These are phyloP conservation scores for Hypselothyrea guttata DNA, from an alignment of 2,888 invertebrate species.

Conservation along the genomic window DNA sequence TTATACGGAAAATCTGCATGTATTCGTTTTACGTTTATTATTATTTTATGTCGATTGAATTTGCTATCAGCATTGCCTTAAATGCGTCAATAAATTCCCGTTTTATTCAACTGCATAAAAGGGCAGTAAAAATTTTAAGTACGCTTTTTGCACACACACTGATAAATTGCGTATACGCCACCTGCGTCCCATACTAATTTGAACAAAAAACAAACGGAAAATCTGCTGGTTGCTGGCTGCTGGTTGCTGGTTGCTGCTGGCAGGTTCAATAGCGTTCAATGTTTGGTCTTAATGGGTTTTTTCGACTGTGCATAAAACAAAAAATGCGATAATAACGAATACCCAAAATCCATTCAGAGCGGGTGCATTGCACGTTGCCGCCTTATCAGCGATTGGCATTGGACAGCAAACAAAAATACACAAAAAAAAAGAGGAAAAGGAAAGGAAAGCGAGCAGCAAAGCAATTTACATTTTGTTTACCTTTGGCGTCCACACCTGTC, in stretches of 20 bases:
- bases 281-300: constrained; percentile 41
- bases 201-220: constrained; percentile 5
- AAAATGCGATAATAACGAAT: neutral
- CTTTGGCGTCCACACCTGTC: constrained; percentile 25
- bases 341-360: constrained; percentile 24
- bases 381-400: constrained; percentile 56
- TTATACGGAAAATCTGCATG: too few species aligned
- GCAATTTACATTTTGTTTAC: constrained; percentile 68
- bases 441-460: constrained; percentile 42
- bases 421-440: constrained; percentile 2
- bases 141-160: constrained; percentile 1
- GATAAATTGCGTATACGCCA: constrained; percentile 36
- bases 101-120: constrained; percentile 26
- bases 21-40: neutral
- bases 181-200: constrained; percentile 25
- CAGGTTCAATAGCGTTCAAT: constrained; percentile 53
- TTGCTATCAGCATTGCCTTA: neutral
- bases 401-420: constrained; percentile 16
- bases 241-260: constrained; percentile 13
- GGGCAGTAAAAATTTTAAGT: constrained; percentile 11
- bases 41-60: neutral
- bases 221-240: constrained; percentile 30
- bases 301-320: constrained; percentile 35
- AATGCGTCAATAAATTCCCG: neutral
- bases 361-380: constrained; percentile 46